Conservation (phyloP, 2,888 invertebrate genomes). For the Ariolimax columbianus region DNA sequence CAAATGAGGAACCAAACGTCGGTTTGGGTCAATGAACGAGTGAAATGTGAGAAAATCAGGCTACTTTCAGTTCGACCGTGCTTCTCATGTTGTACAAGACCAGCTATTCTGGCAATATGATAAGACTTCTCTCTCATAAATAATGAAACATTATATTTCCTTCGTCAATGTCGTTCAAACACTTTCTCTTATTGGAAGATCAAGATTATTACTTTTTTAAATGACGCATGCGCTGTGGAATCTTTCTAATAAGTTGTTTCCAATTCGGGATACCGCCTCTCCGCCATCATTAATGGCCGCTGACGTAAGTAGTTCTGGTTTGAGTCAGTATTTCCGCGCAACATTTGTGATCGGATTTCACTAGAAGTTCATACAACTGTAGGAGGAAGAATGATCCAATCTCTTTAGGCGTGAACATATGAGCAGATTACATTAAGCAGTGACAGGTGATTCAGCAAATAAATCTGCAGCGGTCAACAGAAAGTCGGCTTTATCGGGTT, state of each 20-base stretch:
- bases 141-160: neutral
- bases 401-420: too few species aligned
- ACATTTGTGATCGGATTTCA: too few species aligned
- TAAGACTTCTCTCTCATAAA: neutral
- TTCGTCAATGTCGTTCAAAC: neutral
- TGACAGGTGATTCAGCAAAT: too few species aligned
- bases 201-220: neutral
- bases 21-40: neutral
- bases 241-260: neutral
- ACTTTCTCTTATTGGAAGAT: neutral
- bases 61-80: neutral
- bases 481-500: too few species aligned
- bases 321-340: too few species aligned
- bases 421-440: too few species aligned
- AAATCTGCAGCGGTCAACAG: too few species aligned
- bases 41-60: neutral
- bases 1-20: neutral
- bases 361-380: too few species aligned
- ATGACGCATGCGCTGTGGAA: neutral
- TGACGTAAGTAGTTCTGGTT: neutral
- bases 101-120: neutral
- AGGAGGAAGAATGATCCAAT: too few species aligned
- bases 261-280: neutral
- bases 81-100: neutral
- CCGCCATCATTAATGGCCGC: neutral